These are phyloP conservation scores for Apogon hyalosoma DNA, from an alignment of 2,797 vertebrate species.

Conservation along the genomic window DNA sequence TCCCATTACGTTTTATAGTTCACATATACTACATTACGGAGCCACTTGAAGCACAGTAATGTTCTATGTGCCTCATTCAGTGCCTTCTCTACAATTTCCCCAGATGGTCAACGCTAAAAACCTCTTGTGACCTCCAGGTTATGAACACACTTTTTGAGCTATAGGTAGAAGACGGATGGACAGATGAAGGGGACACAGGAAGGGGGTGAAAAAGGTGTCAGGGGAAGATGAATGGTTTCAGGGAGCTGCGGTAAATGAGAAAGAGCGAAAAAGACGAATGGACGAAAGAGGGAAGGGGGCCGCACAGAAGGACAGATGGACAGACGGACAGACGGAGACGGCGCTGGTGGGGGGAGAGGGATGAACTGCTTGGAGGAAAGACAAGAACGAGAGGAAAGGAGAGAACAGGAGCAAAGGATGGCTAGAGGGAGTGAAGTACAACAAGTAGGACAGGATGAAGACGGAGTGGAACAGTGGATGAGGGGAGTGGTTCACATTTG, in stretches of 20 bases:
- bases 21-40: neutral
- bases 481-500: constrained; percentile 21
- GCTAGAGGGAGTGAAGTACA: constrained; percentile 31
- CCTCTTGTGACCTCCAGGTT: constrained; percentile 23
- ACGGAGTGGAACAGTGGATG: constrained; percentile 18
- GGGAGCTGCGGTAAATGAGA: constrained; percentile 44
- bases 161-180: constrained; percentile 28
- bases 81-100: constrained; percentile 28
- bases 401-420: constrained; percentile 48
- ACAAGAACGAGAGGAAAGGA: constrained; percentile 34
- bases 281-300: neutral
- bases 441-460: constrained; percentile 30
- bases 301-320: neutral
- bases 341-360: neutral
- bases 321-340: neutral
- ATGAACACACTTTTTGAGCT: constrained; percentile 50
- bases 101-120: constrained; percentile 31
- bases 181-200: constrained; percentile 7
- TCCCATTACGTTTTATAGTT: neutral
- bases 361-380: constrained; percentile 31
- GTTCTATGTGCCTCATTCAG: neutral
- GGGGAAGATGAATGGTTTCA: constrained; percentile 50
- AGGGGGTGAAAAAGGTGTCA: constrained; percentile 32
- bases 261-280: constrained; percentile 18
- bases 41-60: neutral